A percentile compares a stretch with the other conserved stretches of the same genome.
Conservation (phyloP, 2,797 vertebrate species). For the Periophthalmus magnuspinnatus region DNA sequence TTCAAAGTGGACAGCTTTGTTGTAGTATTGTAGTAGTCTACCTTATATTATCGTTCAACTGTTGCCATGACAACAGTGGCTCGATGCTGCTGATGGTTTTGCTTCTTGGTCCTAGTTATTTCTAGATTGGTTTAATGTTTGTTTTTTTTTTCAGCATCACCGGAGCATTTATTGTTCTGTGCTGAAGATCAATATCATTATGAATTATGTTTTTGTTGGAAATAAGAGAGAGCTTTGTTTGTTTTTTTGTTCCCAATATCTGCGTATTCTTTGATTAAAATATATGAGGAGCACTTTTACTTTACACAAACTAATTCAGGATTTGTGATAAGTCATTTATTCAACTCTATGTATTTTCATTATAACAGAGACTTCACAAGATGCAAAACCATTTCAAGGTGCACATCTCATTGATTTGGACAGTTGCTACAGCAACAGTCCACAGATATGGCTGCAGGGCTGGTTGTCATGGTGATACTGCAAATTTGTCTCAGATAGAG, state of each 20-base stretch:
- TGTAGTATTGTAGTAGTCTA: not conserved
- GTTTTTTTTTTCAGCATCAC: not conserved
- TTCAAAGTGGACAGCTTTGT: slow-evolving; percentile 3
- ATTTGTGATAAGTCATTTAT: too few relatives aligned
- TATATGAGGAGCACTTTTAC: not conserved
- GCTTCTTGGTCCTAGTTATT: slow-evolving; percentile 25
- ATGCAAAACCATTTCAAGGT: slow-evolving; percentile 47
- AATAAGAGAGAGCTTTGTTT: not conserved
- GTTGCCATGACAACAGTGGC: slow-evolving; percentile 38
- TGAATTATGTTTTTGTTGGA: not conserved
- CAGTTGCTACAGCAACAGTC: slow-evolving; percentile 61
- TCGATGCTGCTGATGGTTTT: slow-evolving; percentile 18
- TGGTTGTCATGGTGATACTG: slow-evolving; percentile 58
- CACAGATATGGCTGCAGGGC: slow-evolving; percentile 39
- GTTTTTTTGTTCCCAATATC: not conserved
- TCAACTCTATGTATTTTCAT: not conserved
- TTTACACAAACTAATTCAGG: not conserved
- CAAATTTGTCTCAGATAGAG: slow-evolving; percentile 25
- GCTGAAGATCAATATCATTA: not conserved
- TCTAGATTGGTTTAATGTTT: not conserved
- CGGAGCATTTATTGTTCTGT: not conserved
- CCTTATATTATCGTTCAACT: slow-evolving; percentile 16
- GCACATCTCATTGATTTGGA: slow-evolving; percentile 31
- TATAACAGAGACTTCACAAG: not conserved
- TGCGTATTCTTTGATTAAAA: not conserved